A percentile compares a stretch with the other conserved stretches of the same genome.
phyloP scores from a whole-genome alignment of 35 echinoderm and acorn worm genomes.

The Lytechinus pictus region DNA sequence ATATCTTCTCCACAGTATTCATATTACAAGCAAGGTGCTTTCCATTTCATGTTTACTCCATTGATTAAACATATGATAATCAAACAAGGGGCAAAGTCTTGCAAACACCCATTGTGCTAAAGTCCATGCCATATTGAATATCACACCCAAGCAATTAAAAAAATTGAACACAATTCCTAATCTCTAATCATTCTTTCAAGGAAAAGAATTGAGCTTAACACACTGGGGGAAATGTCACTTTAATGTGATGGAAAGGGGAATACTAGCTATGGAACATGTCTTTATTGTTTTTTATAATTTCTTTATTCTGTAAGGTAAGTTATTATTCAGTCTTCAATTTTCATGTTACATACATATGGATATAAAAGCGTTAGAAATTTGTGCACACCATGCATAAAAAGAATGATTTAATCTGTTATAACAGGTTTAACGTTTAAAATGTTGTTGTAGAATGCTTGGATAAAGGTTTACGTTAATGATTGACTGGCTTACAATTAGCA shows the following conservation, averaged over 20 bases:
- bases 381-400: background rate
- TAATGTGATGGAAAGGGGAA: background rate
- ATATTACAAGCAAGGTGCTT: background rate
- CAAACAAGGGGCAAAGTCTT: constrained; percentile 48
- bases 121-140: constrained; percentile 35
- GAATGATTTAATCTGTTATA: background rate
- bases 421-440: background rate
- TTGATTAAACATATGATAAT: constrained; percentile 31
- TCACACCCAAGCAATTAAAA: constrained; percentile 27
- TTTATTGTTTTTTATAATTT: background rate
- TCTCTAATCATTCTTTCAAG: background rate
- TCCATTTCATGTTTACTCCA: constrained; percentile 26
- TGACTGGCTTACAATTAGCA: too few species aligned
- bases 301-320: background rate
- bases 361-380: background rate
- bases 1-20: background rate
- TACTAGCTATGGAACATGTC: background rate
- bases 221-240: background rate
- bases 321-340: background rate
- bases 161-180: background rate
- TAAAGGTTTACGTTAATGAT: too few species aligned
- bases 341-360: background rate
- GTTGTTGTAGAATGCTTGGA: too few species aligned
- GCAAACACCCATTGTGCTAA: constrained; percentile 39
- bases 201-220: background rate